Conservation (phyloP, 2,113 vertebrate genomes). For the Scatophagus argus region DNA sequence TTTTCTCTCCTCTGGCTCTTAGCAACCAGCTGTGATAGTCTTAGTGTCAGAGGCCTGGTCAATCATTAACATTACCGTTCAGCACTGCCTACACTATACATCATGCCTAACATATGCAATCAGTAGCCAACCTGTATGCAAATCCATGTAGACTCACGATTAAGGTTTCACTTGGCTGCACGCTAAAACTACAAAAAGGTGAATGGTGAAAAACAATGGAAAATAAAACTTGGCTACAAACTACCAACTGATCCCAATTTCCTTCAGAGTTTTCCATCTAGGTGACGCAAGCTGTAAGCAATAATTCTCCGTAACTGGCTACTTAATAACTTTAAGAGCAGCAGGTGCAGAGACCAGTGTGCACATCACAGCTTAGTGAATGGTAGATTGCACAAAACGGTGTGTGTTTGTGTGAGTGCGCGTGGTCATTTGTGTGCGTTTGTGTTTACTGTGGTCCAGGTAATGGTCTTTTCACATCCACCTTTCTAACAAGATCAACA, state of each 20-base stretch:
- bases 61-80: constrained; percentile 82
- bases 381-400: constrained; percentile 32
- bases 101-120: constrained; percentile 34
- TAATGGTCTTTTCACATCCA: constrained; percentile 79
- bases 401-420: constrained; percentile 28
- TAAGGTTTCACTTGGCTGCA: not conserved
- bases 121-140: constrained; percentile 41
- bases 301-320: constrained; percentile 21
- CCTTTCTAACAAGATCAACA: constrained; percentile 82
- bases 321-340: constrained; percentile 51
- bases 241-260: not conserved
- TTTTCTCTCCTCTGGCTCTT: constrained; percentile 62
- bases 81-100: constrained; percentile 50
- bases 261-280: constrained; percentile 19
- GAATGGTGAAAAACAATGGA: not conserved
- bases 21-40: constrained; percentile 77
- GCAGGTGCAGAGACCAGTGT: constrained; percentile 56
- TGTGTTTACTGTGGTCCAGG: constrained; percentile 78
- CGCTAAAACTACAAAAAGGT: not conserved
- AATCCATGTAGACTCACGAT: constrained; percentile 7
- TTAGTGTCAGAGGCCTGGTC: constrained; percentile 51
- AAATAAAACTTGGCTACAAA: not conserved
- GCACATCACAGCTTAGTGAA: constrained; percentile 31
- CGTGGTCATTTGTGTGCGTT: constrained; percentile 33
- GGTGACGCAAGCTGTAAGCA: constrained; percentile 4